Conservation (phyloP, 2,888 invertebrate genomes). For the Oegoconia quadripuncta region DNA sequence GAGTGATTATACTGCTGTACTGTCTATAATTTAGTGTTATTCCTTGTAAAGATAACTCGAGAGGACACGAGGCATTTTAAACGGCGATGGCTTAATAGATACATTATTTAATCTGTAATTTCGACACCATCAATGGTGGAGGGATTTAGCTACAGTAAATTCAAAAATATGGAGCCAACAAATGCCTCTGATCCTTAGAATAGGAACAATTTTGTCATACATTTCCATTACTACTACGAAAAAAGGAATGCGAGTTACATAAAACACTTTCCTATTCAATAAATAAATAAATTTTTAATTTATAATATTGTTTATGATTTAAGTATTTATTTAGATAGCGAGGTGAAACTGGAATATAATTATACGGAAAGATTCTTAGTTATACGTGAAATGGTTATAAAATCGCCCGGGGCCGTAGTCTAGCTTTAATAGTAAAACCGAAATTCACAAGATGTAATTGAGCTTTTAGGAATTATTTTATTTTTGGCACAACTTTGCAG, state of each 20-base stretch:
- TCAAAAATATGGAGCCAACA: slow-evolving; percentile 9
- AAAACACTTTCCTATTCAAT: slow-evolving; percentile 29
- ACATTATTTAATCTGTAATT: background rate
- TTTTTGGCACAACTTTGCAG: too few species aligned
- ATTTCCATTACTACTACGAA: slow-evolving; percentile 25
- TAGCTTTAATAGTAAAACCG: background rate
- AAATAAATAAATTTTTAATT: slow-evolving; percentile 36
- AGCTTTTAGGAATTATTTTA: too few species aligned
- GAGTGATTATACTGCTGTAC: slow-evolving; percentile 23
- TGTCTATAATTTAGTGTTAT: slow-evolving; percentile 34
- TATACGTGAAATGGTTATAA: slow-evolving; percentile 4
- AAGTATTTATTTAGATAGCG: slow-evolving; percentile 72
- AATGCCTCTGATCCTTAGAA: slow-evolving; percentile 18
- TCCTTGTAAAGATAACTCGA: slow-evolving; percentile 36
- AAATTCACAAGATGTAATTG: too few species aligned
- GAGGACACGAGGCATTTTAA: slow-evolving; percentile 28
- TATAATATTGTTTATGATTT: slow-evolving; percentile 57
- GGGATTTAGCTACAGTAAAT: too few species aligned
- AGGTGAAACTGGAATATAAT: slow-evolving; percentile 18
- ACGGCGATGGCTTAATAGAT: background rate
- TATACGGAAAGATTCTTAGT: slow-evolving; percentile 16
- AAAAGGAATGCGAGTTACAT: slow-evolving; percentile 22
- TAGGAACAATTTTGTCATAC: slow-evolving; percentile 23
- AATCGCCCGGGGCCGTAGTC: slow-evolving; percentile 1
- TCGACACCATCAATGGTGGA: too few species aligned